Base-by-base conservation (phyloP, 2,888 invertebrate genomes). In the Diaperis boleti region DNA sequence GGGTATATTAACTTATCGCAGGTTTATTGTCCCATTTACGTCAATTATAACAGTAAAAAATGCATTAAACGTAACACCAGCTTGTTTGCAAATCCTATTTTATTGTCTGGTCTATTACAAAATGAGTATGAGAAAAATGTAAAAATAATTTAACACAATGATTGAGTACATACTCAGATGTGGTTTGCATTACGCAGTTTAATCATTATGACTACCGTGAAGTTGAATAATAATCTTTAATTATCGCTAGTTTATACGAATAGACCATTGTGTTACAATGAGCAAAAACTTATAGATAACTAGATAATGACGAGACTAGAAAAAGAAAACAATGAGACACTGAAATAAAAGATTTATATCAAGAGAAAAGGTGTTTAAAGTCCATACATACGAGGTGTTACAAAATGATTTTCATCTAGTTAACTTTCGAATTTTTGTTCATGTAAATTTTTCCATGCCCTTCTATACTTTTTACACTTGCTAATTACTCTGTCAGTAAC, bases 111-210 rank as follows among this genome's bases (percentile, higher is more conserved):
- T 10, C 11, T 11, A 33, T 52, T 52, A 13, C 37, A 20, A 52
- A 37, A 37, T 17, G 10, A 1, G n/a, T 37, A 50, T 50, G 52
- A 52, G 52, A 52, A 52, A 7, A 11, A 11, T 10, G 15, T 17
- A 52, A 52, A 47, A 47, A 47, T 15, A 22, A 35, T 52, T 37
- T 22, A 35, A 10, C 10, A 13, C 35, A 52, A 18, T 45, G 29
- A 52, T 52, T 37, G 35, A 49, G 20, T 11, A 47, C 50, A 26
- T 33, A 33, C 33, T 13, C 33, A 37, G 18, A 39, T 52, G 39
- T 39, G 22, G 37, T 37, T 35, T 52, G 15, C 37, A 52, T 52
- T 52, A 37, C 52, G 52, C 26, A 52, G 52, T 37, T 52, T 52
- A 52, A 52, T 49, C 33, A 47, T 7, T 2, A 17, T 7, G 4